These are phyloP conservation scores for Pangasius macronema DNA, from an alignment of 2,797 vertebrate species.

Conservation along the genomic window DNA sequence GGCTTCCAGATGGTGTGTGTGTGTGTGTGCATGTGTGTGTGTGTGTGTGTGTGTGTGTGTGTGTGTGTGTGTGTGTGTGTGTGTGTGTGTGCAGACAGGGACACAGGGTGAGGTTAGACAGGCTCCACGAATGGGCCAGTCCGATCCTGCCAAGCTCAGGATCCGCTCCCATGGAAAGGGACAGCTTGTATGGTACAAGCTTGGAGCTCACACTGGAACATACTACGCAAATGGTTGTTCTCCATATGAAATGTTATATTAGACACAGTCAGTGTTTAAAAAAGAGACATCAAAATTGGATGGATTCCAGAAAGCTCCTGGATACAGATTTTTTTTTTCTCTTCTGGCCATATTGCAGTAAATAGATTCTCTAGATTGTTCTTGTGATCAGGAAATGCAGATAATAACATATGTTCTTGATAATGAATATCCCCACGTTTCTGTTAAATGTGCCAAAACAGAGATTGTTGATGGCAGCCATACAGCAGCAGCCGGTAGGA, in stretches of 20 bases:
- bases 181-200: slow-evolving; percentile 41
- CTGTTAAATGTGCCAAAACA: slow-evolving; percentile 36
- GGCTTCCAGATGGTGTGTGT: slow-evolving; percentile 64
- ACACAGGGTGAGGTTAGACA: slow-evolving; percentile 58
- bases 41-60: slow-evolving; percentile 23
- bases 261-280: slow-evolving; percentile 29
- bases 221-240: slow-evolving; percentile 48
- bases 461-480: slow-evolving; percentile 36
- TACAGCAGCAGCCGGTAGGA: slow-evolving; percentile 32
- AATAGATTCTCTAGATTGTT: slow-evolving; percentile 32
- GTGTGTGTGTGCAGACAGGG: slow-evolving; percentile 32
- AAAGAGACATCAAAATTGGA: slow-evolving; percentile 23
- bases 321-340: neutral
- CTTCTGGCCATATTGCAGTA: slow-evolving; percentile 14
- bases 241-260: slow-evolving; percentile 35
- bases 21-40: slow-evolving; percentile 11
- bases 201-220: slow-evolving; percentile 56
- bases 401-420: slow-evolving; percentile 46
- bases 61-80: slow-evolving; percentile 31
- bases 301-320: slow-evolving; percentile 23
- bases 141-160: slow-evolving; percentile 51
- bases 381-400: slow-evolving; percentile 34
- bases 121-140: slow-evolving; percentile 40
- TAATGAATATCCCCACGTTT: slow-evolving; percentile 43
- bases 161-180: slow-evolving; percentile 56